A percentile compares a stretch with the other conserved stretches of the same genome.
phyloP scores from a whole-genome alignment of 2,888 invertebrate genomes.

The Trachelus iudaicus region DNA sequence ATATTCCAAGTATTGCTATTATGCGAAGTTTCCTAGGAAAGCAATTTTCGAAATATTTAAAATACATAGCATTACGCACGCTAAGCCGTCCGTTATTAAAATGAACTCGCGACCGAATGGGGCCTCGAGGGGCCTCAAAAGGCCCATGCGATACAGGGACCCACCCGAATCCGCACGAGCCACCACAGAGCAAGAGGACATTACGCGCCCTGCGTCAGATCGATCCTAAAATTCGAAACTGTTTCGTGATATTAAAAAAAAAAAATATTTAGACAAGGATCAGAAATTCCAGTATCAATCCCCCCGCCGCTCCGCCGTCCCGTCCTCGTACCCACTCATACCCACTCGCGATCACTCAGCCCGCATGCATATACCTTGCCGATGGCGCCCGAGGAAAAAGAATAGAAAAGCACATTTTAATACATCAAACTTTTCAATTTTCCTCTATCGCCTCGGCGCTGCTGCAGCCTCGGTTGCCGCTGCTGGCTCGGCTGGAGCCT shows the following conservation, averaged over 20 bases:
- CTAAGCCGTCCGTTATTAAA: conserved; percentile 45
- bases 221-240: no score
- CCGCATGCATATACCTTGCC: not conserved
- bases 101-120: conserved; percentile 29
- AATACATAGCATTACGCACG: conserved; percentile 58
- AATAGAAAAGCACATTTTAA: conserved; percentile 24
- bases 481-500: not conserved
- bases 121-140: not conserved
- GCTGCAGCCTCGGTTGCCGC: not conserved
- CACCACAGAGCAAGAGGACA: no score
- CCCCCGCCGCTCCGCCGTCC: no score
- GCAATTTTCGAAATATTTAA: conserved; percentile 65
- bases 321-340: no score
- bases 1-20: conserved; percentile 63
- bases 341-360: not conserved
- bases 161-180: no score
- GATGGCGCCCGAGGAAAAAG: not conserved
- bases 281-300: no score
- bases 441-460: conserved; percentile 25
- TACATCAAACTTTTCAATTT: conserved; percentile 61
- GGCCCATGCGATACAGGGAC: no score
- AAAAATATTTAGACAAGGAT: no score
- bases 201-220: no score
- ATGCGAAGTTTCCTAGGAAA: conserved; percentile 60
- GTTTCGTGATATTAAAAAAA: no score